phyloP scores from a whole-genome alignment of 2,888 invertebrate species.

The Lypha dubia region DNA sequence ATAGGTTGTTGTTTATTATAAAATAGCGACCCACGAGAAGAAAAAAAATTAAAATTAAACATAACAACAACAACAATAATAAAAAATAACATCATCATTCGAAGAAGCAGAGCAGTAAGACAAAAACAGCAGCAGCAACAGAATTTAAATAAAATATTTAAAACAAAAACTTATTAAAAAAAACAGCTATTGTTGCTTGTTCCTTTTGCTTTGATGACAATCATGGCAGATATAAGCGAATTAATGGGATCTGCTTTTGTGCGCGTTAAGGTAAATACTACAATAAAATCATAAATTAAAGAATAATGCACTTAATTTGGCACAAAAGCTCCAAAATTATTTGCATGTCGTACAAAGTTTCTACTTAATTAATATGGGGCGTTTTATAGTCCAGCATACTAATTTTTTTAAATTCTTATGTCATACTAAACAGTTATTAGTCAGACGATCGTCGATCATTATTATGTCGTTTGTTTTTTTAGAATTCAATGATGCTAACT shows the following conservation, averaged over 20 bases:
- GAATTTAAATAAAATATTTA: conserved; percentile 38
- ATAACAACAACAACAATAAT: conserved; percentile 44
- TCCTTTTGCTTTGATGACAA: conserved; percentile 51
- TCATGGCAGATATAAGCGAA: conserved; percentile 82
- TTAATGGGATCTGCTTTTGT: conserved; percentile 82
- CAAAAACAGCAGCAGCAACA: conserved; percentile 18
- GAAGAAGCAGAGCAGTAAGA: neutral
- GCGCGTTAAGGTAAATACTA: conserved; percentile 80
- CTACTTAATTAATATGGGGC: conserved; percentile 28
- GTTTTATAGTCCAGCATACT: conserved; percentile 2
- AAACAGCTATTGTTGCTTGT: conserved; percentile 15
- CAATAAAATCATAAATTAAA: neutral
- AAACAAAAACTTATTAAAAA: conserved; percentile 51
- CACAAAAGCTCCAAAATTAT: neutral
- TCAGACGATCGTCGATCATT: conserved; percentile 8
- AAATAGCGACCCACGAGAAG: neutral
- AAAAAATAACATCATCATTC: conserved; percentile 45
- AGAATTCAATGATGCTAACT: neutral
- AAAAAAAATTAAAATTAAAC: neutral
- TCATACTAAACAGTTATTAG: conserved; percentile 38
- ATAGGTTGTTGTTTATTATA: conserved; percentile 34
- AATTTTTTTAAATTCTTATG: neutral
- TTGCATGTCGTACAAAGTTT: neutral
- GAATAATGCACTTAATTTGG: neutral
- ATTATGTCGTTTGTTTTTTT: neutral